phyloP scores from a whole-genome alignment of 2,797 vertebrate genomes.

The Remorina albescens region DNA sequence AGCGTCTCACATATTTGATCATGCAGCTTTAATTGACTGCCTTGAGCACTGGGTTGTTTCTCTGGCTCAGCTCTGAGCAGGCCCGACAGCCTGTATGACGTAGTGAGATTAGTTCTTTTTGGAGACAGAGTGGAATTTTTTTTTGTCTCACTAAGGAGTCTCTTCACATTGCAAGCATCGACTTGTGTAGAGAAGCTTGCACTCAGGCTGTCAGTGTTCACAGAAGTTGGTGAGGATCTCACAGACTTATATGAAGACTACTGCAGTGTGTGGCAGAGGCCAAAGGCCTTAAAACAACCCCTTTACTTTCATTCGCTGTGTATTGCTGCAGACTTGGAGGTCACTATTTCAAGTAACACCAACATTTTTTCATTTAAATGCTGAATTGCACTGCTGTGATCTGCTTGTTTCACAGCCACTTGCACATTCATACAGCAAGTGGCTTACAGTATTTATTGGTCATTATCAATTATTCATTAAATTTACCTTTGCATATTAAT shows the following conservation, averaged over 20 bases:
- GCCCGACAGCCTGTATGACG: constrained; percentile 60
- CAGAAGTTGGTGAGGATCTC: constrained; percentile 29
- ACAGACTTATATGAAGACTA: constrained; percentile 22
- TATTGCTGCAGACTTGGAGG: not conserved
- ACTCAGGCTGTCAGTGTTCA: constrained; percentile 35
- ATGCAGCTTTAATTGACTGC: constrained; percentile 74
- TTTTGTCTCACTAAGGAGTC: constrained; percentile 31
- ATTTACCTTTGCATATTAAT: constrained; percentile 19
- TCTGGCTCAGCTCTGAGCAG: constrained; percentile 40
- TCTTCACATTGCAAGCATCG: constrained; percentile 13
- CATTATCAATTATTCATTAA: constrained; percentile 13
- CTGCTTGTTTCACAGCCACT: not conserved
- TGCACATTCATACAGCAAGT: not conserved
- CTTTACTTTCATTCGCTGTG: constrained; percentile 8
- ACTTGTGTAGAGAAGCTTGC: constrained; percentile 27
- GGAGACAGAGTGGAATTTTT: constrained; percentile 32
- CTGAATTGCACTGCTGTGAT: not conserved
- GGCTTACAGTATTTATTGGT: constrained; percentile 11
- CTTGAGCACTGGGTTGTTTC: constrained; percentile 61
- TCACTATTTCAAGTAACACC: not conserved
- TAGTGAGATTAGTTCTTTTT: constrained; percentile 48
- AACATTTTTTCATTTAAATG: not conserved
- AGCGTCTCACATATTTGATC: constrained; percentile 74
- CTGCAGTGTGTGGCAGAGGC: constrained; percentile 11
- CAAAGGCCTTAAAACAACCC: not conserved